Evolutionary conservation across 2,113 vertebrate genomes (phyloP).

Genomic region (Phycodurus eques): DNA sequence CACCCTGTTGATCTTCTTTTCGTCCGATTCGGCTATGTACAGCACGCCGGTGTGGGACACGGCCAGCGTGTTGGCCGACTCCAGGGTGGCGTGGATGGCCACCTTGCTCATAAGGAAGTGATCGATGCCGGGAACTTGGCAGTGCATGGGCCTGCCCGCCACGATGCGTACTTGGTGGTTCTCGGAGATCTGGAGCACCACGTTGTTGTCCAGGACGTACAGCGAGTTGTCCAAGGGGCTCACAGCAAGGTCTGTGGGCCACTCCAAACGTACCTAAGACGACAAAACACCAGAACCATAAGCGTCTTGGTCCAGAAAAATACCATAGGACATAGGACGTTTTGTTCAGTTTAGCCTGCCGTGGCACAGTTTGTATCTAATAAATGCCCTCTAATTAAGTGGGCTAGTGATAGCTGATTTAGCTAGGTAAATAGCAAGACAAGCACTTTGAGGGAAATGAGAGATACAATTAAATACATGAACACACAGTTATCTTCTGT

Average conservation of each 20-base stretch:
- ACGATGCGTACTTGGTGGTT: conserved; percentile 97
- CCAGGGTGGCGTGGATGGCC: conserved; percentile 90
- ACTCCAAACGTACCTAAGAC: conserved; percentile 89
- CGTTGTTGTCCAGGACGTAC: conserved; percentile 94
- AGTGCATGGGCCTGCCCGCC: conserved; percentile 95
- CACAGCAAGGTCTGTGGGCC: conserved; percentile 94
- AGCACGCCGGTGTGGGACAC: conserved; percentile 90
- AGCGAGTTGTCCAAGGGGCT: conserved; percentile 97
- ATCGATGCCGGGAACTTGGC: conserved; percentile 95
- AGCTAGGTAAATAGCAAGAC: neutral
- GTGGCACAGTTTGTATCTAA: neutral
- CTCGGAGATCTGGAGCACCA: conserved; percentile 95
- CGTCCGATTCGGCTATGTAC: conserved; percentile 93
- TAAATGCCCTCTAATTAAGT: neutral
- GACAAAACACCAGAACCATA: conserved; percentile 22
- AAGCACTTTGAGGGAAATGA: neutral
- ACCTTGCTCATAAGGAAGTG: conserved; percentile 95
- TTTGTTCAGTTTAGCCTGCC: too few relatives aligned
- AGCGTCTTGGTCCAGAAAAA: conserved; percentile 13
- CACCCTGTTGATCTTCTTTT: conserved; percentile 95
- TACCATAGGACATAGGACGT: neutral
- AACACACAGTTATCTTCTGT: too few relatives aligned
- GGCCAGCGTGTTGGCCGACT: conserved; percentile 88
- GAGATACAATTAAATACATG: too few relatives aligned
- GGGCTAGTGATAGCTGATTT: neutral